Evolutionary conservation across 2,113 vertebrate genomes (phyloP).

Genomic region (Syngnathus scovelli): DNA sequence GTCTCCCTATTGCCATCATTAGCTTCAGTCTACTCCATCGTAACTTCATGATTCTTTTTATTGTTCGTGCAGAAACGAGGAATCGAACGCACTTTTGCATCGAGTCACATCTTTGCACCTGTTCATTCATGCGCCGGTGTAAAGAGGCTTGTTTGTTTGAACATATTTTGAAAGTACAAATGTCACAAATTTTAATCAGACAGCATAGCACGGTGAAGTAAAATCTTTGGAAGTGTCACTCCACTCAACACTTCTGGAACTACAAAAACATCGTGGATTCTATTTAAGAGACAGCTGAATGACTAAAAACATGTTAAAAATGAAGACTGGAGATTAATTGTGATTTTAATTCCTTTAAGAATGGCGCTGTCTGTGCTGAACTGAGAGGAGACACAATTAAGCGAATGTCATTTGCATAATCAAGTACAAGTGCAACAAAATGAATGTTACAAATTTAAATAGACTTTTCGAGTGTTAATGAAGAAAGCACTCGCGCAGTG

Average conservation of each 20-base stretch:
- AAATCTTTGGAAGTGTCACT: constrained; percentile 7
- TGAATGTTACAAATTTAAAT: background rate
- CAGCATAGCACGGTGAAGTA: background rate
- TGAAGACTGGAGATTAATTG: background rate
- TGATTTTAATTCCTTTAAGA: background rate
- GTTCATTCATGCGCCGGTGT: background rate
- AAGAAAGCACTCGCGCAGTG: background rate
- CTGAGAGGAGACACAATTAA: background rate
- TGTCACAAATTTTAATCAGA: constrained; percentile 12
- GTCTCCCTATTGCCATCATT: constrained; percentile 1
- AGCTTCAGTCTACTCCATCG: background rate
- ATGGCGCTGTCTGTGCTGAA: background rate
- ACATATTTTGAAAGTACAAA: constrained; percentile 13
- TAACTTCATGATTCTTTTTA: background rate
- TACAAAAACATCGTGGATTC: too few relatives aligned
- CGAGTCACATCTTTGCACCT: background rate
- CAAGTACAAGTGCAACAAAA: background rate
- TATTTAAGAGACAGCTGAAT: background rate
- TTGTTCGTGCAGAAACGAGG: background rate
- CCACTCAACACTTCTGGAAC: background rate
- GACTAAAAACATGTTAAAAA: background rate
- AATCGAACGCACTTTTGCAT: background rate
- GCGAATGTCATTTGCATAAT: background rate
- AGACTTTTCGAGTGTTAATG: background rate
- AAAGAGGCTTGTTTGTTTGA: constrained; percentile 10